phyloP scores from a whole-genome alignment of 92 coral and sea anemone species.

The Porites divaricata region DNA sequence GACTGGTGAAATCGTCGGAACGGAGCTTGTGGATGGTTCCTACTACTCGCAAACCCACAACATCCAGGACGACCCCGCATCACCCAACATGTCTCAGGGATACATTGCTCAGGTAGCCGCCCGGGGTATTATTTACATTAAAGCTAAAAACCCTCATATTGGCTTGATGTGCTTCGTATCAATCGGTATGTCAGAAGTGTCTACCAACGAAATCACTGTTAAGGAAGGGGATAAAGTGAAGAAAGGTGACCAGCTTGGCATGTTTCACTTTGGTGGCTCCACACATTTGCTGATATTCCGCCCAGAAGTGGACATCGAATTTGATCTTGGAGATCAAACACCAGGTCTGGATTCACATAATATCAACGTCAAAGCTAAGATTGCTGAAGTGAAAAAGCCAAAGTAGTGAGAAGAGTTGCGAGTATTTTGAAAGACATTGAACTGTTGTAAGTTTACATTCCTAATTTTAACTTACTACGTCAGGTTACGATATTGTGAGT shows the following conservation, averaged over 20 bases:
- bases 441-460: neutral
- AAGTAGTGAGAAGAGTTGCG: neutral
- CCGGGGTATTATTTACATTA: too few species aligned
- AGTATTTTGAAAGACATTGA: neutral
- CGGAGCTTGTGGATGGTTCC: neutral
- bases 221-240: slow-evolving; percentile 25
- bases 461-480: slow-evolving; percentile 3
- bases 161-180: slow-evolving; percentile 42
- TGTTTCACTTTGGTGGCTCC: slow-evolving; percentile 72
- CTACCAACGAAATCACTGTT: slow-evolving; percentile 23
- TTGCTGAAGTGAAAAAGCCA: neutral
- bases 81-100: too few species aligned
- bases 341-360: neutral
- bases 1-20: slow-evolving; percentile 25
- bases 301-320: neutral
- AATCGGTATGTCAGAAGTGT: slow-evolving; percentile 42
- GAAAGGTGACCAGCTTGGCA: slow-evolving; percentile 71
- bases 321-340: neutral
- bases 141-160: slow-evolving; percentile 20
- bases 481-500: neutral
- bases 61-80: too few species aligned
- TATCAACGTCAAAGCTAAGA: neutral
- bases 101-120: too few species aligned
- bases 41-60: neutral
- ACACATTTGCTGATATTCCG: slow-evolving; percentile 66